Evolutionary conservation across 2,888 invertebrate genomes (phyloP).

Genomic region (Drosophila helvetica): DNA sequence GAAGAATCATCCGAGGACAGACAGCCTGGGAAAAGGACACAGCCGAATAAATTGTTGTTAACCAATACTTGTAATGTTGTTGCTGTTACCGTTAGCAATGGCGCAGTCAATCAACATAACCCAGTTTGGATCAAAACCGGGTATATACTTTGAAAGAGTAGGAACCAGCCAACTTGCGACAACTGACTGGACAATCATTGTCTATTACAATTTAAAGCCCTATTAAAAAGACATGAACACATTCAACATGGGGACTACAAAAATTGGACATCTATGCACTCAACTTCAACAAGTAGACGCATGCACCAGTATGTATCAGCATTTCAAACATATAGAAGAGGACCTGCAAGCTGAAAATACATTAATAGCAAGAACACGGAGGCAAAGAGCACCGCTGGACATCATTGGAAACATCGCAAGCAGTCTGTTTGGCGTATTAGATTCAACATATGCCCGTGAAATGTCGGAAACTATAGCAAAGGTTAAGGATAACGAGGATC

Average conservation of each 20-base stretch:
- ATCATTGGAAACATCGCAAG: conserved; percentile 10
- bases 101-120: no score
- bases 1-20: no score
- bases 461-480: no score
- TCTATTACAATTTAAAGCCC: neutral
- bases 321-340: no score
- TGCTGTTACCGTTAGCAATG: no score
- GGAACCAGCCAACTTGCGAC: conserved; percentile 1
- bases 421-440: conserved; percentile 10
- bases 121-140: no score
- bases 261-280: neutral
- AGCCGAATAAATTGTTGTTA: no score
- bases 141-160: neutral
- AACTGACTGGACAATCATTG: neutral
- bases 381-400: neutral
- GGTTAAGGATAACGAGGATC: no score
- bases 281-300: neutral
- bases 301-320: neutral
- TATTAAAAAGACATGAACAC: neutral
- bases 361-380: no score
- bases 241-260: neutral
- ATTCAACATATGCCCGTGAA: neutral
- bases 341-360: no score
- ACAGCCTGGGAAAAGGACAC: no score
- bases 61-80: no score